A percentile compares a stretch with the other conserved stretches of the same genome.
These are phyloP conservation scores for Equus quagga DNA, from an alignment of 2,113 vertebrate species.

Conservation along the genomic window DNA sequence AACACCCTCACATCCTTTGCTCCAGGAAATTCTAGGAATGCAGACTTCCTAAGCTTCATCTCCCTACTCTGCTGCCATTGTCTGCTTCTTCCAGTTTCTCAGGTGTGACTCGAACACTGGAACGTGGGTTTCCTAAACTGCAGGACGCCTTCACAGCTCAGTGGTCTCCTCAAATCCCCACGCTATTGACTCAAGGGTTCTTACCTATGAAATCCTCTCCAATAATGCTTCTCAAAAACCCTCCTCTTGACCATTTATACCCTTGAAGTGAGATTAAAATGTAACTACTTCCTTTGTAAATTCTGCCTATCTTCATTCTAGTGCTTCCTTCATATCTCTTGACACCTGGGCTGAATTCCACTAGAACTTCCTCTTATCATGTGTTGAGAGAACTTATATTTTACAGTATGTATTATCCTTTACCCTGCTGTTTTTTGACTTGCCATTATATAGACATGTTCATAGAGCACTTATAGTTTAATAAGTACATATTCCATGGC, in stretches of 20 bases:
- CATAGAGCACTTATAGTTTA: neutral
- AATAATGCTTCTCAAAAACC: neutral
- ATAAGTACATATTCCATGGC: neutral
- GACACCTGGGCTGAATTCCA: neutral
- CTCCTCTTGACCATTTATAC: neutral
- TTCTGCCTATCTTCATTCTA: neutral
- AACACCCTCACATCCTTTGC: neutral
- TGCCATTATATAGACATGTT: neutral
- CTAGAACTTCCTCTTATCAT: neutral
- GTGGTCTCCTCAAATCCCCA: neutral
- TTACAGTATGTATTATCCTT: neutral
- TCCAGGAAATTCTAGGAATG: neutral
- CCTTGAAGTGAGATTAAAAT: neutral
- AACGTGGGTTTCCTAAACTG: neutral
- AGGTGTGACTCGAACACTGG: neutral
- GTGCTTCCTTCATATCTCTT: neutral
- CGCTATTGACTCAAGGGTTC: neutral
- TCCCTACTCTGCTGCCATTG: neutral
- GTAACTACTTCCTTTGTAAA: neutral
- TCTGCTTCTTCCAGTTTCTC: neutral
- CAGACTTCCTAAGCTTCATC: neutral
- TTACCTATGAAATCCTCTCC: neutral
- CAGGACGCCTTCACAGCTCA: neutral
- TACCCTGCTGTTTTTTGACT: neutral
- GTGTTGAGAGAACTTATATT: neutral